Conservation (phyloP, 2,888 invertebrate genomes). For the Stenodera caucasica region DNA sequence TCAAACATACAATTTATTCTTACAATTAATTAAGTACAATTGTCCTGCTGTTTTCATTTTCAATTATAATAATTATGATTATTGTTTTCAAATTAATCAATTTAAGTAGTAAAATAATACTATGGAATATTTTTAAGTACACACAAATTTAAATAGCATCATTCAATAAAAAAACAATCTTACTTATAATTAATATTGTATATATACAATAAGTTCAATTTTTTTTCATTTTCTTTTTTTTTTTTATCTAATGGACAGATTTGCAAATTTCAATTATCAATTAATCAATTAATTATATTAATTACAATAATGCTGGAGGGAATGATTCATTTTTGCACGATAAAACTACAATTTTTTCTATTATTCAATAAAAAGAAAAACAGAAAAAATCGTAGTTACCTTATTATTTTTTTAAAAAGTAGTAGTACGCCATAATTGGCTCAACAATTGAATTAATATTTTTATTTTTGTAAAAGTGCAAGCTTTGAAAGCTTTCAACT, state of each 20-base stretch:
- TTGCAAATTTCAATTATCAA: constrained; percentile 44
- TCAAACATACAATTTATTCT: constrained; percentile 57
- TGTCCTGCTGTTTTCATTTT: constrained; percentile 32
- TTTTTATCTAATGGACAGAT: constrained; percentile 51
- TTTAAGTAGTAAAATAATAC: constrained; percentile 55
- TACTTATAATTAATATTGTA: constrained; percentile 44
- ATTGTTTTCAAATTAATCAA: neutral
- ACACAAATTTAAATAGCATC: constrained; percentile 50
- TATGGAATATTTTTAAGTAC: constrained; percentile 49
- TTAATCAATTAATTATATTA: neutral
- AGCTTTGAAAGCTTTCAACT: constrained; percentile 50
- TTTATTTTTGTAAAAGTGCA: constrained; percentile 43
- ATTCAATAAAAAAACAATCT: constrained; percentile 52
- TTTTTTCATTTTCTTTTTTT: constrained; percentile 15
- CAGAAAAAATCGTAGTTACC: neutral
- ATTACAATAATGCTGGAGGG: constrained; percentile 55
- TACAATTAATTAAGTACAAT: constrained; percentile 57
- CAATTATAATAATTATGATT: neutral
- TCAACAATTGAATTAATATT: constrained; percentile 40
- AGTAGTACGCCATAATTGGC: constrained; percentile 43
- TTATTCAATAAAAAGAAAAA: neutral
- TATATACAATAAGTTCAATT: constrained; percentile 56
- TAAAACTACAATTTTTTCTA: constrained; percentile 24
- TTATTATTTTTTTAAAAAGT: neutral
- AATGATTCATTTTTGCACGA: constrained; percentile 48